Percentiles rank a stretch among this genome's conserved stretches.
These are phyloP conservation scores for Zygothrica quintamaculata DNA, from an alignment of 2,888 invertebrate genomes.

Conservation along the genomic window DNA sequence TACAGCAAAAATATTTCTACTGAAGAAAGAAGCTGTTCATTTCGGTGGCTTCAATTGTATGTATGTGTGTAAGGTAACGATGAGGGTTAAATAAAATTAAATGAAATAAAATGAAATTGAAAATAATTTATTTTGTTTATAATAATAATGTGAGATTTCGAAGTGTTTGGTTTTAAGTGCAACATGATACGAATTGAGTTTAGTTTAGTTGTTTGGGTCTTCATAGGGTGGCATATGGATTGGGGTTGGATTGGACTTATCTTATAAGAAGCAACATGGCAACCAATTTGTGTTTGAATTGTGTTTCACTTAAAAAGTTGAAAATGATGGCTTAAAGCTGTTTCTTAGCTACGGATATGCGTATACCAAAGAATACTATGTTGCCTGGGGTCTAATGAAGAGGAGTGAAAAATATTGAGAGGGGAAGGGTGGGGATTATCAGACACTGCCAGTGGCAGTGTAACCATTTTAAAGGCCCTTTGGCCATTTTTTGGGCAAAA, in stretches of 20 bases:
- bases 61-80: no score
- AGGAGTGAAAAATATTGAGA: background rate
- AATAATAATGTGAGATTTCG: no score
- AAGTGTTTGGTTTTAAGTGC: slow-evolving; percentile 10
- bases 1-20: no score
- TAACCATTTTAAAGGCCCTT: slow-evolving; percentile 26
- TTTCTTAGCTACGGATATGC: background rate
- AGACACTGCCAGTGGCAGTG: slow-evolving; percentile 17
- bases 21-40: no score
- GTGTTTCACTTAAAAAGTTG: slow-evolving; percentile 26
- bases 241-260: slow-evolving; percentile 1
- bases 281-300: slow-evolving; percentile 32
- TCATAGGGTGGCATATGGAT: slow-evolving; percentile 1
- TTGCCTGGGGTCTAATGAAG: background rate
- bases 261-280: background rate
- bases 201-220: slow-evolving; percentile 5
- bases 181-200: slow-evolving; percentile 12
- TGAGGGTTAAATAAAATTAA: slow-evolving; percentile 4
- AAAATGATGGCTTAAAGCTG: slow-evolving; percentile 8
- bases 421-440: slow-evolving; percentile 19
- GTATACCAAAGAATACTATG: background rate
- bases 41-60: no score
- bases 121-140: no score
- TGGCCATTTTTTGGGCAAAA: slow-evolving; percentile 30
- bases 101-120: slow-evolving; percentile 11